A percentile compares a stretch with the other conserved stretches of the same genome.
phyloP scores from a whole-genome alignment of 2,113 vertebrate species.

The Vidua macroura region DNA sequence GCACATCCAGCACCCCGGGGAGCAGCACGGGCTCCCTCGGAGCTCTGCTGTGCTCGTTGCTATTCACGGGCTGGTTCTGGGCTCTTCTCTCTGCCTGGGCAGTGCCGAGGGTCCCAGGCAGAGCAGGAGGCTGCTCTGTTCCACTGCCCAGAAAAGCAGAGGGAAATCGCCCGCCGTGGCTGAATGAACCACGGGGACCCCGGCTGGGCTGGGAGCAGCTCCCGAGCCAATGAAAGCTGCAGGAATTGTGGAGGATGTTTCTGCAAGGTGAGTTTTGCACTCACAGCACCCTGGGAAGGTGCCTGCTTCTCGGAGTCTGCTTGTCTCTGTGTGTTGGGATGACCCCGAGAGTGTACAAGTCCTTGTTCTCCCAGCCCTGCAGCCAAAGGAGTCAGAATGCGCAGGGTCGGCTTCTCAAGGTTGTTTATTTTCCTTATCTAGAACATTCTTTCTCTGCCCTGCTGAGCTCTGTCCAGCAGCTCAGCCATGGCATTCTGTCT shows the following conservation, averaged over 20 bases:
- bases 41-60: not conserved
- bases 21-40: not conserved
- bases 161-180: not conserved
- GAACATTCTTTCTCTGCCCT: too few relatives aligned
- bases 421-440: too few relatives aligned
- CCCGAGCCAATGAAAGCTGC: not conserved
- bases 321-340: too few relatives aligned
- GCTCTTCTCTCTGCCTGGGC: not conserved
- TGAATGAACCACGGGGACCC: not conserved
- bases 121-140: not conserved
- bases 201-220: not conserved
- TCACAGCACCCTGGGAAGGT: not conserved
- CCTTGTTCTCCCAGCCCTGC: too few relatives aligned
- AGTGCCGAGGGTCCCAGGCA: not conserved
- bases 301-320: too few relatives aligned
- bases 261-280: not conserved
- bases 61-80: not conserved
- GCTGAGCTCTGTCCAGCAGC: too few relatives aligned
- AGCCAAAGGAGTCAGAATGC: too few relatives aligned
- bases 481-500: too few relatives aligned
- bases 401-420: too few relatives aligned
- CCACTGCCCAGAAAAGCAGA: not conserved
- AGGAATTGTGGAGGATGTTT: not conserved
- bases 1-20: not conserved
- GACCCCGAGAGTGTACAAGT: too few relatives aligned